phyloP scores from a whole-genome alignment of 2,888 invertebrate genomes.

The Zonitis immaculata region DNA sequence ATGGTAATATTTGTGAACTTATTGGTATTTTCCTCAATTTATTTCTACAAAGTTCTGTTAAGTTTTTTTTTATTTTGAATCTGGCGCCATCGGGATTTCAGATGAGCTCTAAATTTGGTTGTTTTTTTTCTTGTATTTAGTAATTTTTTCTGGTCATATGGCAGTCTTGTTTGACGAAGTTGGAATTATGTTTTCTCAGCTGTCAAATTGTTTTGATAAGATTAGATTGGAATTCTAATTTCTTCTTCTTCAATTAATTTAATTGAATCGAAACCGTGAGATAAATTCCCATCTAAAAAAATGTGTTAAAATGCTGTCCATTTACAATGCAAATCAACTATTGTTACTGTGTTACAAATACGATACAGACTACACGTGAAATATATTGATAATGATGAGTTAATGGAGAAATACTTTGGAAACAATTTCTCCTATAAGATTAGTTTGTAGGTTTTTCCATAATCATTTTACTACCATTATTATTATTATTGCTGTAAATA shows the following conservation, averaged over 20 bases:
- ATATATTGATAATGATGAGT: constrained; percentile 30
- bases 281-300: constrained; percentile 15
- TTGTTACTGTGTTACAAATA: constrained; percentile 24
- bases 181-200: constrained; percentile 25
- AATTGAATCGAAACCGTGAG: constrained; percentile 27
- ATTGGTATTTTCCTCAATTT: too few species aligned
- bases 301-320: constrained; percentile 26
- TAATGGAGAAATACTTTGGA: constrained; percentile 18
- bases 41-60: too few species aligned
- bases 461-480: too few species aligned
- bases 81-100: too few species aligned
- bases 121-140: too few species aligned
- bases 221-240: constrained; percentile 24
- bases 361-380: constrained; percentile 34
- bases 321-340: constrained; percentile 16
- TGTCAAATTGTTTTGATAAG: constrained; percentile 33
- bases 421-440: constrained; percentile 10
- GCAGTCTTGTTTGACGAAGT: not conserved
- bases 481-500: too few species aligned
- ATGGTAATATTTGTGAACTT: too few species aligned
- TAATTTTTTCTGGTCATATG: too few species aligned
- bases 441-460: constrained; percentile 31
- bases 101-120: too few species aligned
- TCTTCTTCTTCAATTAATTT: constrained; percentile 19
- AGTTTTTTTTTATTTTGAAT: too few species aligned